Base-by-base conservation (phyloP, 1,140 invertebrate species). In the Drosophila trapezifrons region DNA sequence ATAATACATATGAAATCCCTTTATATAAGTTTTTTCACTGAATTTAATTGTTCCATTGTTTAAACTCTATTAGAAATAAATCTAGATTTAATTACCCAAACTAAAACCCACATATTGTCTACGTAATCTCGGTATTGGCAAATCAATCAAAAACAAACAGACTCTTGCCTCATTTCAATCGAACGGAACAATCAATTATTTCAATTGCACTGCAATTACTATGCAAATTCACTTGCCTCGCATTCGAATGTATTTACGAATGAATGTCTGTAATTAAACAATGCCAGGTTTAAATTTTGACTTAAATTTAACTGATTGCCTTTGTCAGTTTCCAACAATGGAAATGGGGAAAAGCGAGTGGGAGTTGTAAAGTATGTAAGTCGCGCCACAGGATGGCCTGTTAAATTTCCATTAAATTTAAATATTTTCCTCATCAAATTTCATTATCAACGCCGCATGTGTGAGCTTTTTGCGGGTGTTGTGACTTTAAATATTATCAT, bases 81-180 rank as follows among this genome's bases (percentile, higher is more conserved):
- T 38, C 32, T 17, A 20, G 15, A 29, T 12, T 27, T 57, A 62
- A 62, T 56, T 57, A 15, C 52, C 37, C 25, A 3, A 13, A 29
- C 20, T 29, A 9, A 64, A 43, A 27, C 8, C 29, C 29, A 37
- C 8, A 35, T n/a, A 37, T 37, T 37, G 18, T 54, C 18, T 22
- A 0, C 18, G 29, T 43, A 60, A 60, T 70, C 54, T 72, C 69
- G 8, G 22, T 12, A n/a, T 37, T 10, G 17, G 13, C 67, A 55
- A 69, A 74, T 74, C 71, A 73, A 74, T 74, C 56, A 54, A 69
- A 69, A 69, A 20, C 46, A 67, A 69, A 73, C 57, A 63, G 7
- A 45, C 51, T 17, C 6, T 27, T 27, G 46, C 7, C 58, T 51
- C 22, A 51, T 51, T 60, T 62, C 20, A 29, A 62, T 43, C 54